Evolutionary conservation across 2,888 invertebrate species (phyloP), one percentile per base, ranked within the genome.

Genomic region (Phragmatobia fuliginosa): DNA sequence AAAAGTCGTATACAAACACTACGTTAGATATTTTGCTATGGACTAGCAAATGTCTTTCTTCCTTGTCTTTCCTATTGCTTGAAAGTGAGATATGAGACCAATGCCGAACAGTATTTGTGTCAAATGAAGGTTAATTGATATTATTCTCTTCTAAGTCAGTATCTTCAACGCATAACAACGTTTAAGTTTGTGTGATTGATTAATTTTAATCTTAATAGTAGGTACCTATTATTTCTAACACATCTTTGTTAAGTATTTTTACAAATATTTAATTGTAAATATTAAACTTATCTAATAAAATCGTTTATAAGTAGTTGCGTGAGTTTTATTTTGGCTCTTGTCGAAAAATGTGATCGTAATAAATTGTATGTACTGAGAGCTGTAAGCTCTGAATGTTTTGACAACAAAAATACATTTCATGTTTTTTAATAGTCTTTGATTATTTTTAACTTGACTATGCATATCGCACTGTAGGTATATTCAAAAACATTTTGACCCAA

Each of bases 191-290:
- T 83, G 82, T 85, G 84, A 84, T 85, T 83, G 80, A 75, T 77
- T 79, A 70, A 77, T 80, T 81, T 73, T 77, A 79, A 78, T 77
- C 75, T 80, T 83, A 81, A 78, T 80, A 74, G 75, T 76, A 78
- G 75, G 74, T 77, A 70, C 59, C 71, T 80, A 75, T 75, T 78
- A 66, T 60, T 72, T 60, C 70, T 77, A 82, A 78, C 80, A 80
- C 33, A 73, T 72, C 86, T 87, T 87, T 82, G 75, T 85, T 86
- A 88, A 90, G 88, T 84, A 81, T 83, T 86, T 87, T 81, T 87
- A 87, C 73, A 80, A 84, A 85, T 80, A 80, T 84, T 80, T 86
- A 83, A 82, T 78, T 89, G 89, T 91, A 91, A 88, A 90, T 91
- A 90, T 86, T 84, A 85, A 87, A 83, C 83, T 82, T 85, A 85